These are phyloP conservation scores for Bettongia penicillata DNA, from an alignment of 2,113 vertebrate genomes.

Conservation along the genomic window DNA sequence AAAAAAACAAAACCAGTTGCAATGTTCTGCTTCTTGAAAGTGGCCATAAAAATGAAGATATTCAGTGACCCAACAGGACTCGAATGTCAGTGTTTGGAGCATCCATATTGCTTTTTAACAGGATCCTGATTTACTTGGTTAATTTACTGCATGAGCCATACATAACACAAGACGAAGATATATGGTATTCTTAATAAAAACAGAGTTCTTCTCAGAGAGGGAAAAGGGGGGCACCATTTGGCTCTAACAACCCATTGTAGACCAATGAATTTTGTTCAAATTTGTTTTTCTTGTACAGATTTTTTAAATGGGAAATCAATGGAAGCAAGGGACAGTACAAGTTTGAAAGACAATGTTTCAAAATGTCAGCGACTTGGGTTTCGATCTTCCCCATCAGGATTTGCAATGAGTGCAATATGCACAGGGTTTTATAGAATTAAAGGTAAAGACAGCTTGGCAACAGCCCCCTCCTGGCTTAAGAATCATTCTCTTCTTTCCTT, in stretches of 20 bases:
- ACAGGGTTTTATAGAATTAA: conserved; percentile 74
- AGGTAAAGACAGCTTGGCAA: conserved; percentile 76
- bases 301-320: conserved; percentile 85
- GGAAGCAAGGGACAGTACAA: conserved; percentile 67
- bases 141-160: conserved; percentile 38
- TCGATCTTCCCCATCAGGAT: conserved; percentile 81
- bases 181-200: conserved; percentile 54
- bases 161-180: conserved; percentile 58
- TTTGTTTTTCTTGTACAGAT: conserved; percentile 78
- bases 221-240: conserved; percentile 4
- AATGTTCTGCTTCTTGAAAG: conserved; percentile 42
- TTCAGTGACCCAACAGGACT: conserved; percentile 22
- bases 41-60: conserved; percentile 43
- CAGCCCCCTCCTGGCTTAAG: conserved; percentile 51
- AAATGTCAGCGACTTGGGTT: conserved; percentile 83
- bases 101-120: conserved; percentile 48
- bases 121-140: conserved; percentile 58
- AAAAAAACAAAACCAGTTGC: conserved; percentile 41
- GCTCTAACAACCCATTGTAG: conserved; percentile 65
- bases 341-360: conserved; percentile 86
- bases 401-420: conserved; percentile 83
- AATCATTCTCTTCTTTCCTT: conserved; percentile 9
- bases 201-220: not conserved
- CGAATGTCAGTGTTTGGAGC: conserved; percentile 51
- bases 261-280: conserved; percentile 76